Percentiles rank a stretch among this genome's conserved stretches.
phyloP scores from a whole-genome alignment of 2,113 vertebrate genomes.

The Psephotus haematonotus region DNA sequence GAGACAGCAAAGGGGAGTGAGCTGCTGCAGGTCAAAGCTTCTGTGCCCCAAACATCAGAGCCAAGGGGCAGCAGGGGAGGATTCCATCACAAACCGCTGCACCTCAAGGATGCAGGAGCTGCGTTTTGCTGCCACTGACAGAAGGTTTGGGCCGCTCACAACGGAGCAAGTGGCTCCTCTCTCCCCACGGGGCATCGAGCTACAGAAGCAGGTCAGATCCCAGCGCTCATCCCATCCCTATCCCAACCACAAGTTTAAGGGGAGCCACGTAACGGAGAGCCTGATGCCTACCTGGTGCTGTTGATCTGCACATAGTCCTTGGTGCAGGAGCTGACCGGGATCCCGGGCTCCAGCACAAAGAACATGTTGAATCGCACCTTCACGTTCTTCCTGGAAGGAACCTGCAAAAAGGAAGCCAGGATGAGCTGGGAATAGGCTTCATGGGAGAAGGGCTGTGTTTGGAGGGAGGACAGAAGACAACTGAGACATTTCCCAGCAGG shows the following conservation, averaged over 20 bases:
- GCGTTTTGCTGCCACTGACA: neutral
- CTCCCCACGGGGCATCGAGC: neutral
- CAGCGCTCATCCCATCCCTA: neutral
- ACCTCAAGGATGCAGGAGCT: fast-evolving
- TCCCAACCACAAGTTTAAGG: neutral
- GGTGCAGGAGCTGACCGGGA: constrained; percentile 55
- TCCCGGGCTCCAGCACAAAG: constrained; percentile 73
- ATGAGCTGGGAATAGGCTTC: neutral
- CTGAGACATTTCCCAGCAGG: neutral
- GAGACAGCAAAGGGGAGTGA: neutral
- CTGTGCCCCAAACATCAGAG: neutral
- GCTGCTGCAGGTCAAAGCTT: neutral
- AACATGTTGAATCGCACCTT: constrained; percentile 87
- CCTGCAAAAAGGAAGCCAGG: constrained; percentile 69
- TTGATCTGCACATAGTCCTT: constrained; percentile 90
- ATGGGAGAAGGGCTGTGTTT: neutral
- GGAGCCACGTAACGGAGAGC: fast-evolving
- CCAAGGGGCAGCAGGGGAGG: neutral
- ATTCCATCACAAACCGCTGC: neutral
- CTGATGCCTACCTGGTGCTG: constrained; percentile 75
- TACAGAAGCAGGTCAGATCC: neutral
- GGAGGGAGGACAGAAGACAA: neutral
- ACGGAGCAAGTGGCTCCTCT: neutral
- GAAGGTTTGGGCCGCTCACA: neutral
- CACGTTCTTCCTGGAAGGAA: constrained; percentile 75